Evolutionary conservation across 2,113 vertebrate genomes (phyloP).

Genomic region (Gavia stellata): DNA sequence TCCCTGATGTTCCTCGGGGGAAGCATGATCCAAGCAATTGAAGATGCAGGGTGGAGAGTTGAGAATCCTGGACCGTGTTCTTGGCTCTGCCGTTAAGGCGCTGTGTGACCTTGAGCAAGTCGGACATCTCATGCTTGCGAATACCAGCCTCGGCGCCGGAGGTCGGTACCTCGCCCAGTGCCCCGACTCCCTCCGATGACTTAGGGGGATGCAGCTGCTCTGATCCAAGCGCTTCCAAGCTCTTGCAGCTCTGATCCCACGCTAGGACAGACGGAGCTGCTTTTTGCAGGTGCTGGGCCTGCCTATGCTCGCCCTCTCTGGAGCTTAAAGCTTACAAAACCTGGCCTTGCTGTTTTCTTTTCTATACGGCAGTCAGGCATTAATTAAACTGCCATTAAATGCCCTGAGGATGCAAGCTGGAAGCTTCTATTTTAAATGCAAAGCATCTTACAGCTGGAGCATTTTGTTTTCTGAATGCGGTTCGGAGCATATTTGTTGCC

Average conservation of each 20-base stretch:
- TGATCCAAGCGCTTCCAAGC: not conserved
- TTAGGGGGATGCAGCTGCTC: not conserved
- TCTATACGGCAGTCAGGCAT: rapidly evolving
- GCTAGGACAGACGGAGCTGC: not conserved
- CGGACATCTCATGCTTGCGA: not conserved
- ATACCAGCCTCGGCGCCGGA: not conserved
- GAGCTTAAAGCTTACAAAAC: not conserved
- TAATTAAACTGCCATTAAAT: not conserved
- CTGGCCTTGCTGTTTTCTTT: not conserved
- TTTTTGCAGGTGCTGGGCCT: not conserved
- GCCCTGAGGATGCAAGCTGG: not conserved
- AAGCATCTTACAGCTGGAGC: not conserved
- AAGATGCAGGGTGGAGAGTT: not conserved
- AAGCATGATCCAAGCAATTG: not conserved
- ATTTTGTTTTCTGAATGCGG: not conserved
- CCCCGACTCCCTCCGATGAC: rapidly evolving
- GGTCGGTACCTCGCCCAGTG: not conserved
- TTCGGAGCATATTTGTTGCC: not conserved
- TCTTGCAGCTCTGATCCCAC: not conserved
- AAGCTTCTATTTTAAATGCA: not conserved
- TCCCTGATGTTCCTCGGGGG: not conserved
- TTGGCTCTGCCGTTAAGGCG: not conserved
- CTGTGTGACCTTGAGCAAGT: not conserved
- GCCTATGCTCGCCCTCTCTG: not conserved
- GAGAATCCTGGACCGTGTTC: not conserved